phyloP scores from a whole-genome alignment of 2,113 vertebrate species.

The Bubo blakistoni region DNA sequence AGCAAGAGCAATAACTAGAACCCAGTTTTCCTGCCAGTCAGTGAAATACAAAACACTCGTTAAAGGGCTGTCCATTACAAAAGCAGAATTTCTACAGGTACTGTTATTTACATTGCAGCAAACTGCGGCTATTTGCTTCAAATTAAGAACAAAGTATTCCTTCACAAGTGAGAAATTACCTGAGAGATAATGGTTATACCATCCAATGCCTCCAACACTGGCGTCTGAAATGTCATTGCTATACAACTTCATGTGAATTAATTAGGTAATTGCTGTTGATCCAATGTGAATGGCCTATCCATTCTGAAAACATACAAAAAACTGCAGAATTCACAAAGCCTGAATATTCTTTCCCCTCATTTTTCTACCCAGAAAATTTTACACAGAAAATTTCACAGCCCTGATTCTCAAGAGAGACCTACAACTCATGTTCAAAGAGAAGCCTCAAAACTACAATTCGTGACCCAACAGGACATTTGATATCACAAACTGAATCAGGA shows the following conservation, averaged over 20 bases:
- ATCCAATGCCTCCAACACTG: neutral
- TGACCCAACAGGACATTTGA: neutral
- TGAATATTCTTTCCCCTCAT: neutral
- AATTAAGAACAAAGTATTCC: neutral
- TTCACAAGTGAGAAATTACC: neutral
- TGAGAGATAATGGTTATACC: neutral
- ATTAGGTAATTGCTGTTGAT: neutral
- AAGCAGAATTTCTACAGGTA: neutral
- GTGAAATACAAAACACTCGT: neutral
- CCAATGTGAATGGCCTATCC: neutral
- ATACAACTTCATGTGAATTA: neutral
- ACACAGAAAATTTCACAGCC: neutral
- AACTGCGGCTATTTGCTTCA: neutral
- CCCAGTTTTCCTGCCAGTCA: too few species aligned
- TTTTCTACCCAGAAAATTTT: neutral
- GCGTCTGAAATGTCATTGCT: neutral
- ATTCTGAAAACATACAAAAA: neutral
- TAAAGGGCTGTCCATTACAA: neutral
- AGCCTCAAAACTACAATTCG: neutral
- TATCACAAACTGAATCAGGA: neutral
- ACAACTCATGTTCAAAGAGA: neutral
- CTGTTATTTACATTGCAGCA: neutral
- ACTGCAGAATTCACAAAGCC: neutral
- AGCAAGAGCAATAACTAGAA: neutral
- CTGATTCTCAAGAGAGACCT: neutral